Conservation (phyloP, 2,888 invertebrate species). For the Spisula subtruncata region DNA sequence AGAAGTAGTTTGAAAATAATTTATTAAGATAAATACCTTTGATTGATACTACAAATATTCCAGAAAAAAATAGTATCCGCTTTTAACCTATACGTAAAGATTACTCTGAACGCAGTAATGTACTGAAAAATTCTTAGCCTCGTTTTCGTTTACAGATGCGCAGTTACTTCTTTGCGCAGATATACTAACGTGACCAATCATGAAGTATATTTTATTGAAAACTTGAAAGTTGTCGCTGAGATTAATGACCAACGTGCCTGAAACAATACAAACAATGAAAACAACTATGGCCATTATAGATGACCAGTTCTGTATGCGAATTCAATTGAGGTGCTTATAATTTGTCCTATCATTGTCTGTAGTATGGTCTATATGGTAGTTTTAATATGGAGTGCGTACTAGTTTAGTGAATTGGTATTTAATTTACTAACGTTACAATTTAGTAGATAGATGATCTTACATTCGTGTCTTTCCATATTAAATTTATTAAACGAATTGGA, state of each 20-base stretch:
- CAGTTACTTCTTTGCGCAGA: neutral
- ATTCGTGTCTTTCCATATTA: no score
- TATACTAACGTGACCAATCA: neutral
- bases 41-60: neutral
- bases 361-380: no score
- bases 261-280: neutral
- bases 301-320: neutral
- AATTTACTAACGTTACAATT: no score
- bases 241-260: neutral
- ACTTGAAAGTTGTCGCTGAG: neutral
- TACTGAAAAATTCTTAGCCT: conserved; percentile 17
- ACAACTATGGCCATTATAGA: neutral
- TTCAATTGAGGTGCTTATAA: no score
- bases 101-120: neutral
- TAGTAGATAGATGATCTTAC: no score
- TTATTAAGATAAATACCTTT: neutral
- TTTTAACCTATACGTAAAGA: neutral
- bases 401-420: no score
- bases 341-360: no score
- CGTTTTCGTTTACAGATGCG: neutral
- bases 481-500: no score
- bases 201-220: neutral
- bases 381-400: no score
- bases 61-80: neutral
- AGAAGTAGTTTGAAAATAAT: neutral